phyloP scores from a whole-genome alignment of 2,797 vertebrate genomes.

The Sebastes miniatus region DNA sequence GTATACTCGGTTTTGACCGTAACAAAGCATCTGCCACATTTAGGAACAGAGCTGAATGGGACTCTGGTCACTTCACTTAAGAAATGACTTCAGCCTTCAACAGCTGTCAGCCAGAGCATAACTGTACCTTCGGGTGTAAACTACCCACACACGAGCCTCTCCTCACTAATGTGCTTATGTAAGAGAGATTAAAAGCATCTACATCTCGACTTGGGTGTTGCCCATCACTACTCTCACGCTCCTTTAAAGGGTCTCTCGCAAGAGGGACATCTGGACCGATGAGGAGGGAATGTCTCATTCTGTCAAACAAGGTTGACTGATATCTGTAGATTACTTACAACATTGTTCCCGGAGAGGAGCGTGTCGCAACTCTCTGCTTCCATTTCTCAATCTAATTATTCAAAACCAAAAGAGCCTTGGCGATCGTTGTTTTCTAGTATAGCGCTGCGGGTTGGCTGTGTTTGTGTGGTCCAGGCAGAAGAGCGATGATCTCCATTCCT shows the following conservation, averaged over 20 bases:
- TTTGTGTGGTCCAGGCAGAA: constrained; percentile 39
- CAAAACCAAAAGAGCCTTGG: background rate
- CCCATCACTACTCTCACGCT: constrained; percentile 43
- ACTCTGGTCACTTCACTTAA: constrained; percentile 6
- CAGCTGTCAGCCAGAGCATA: constrained; percentile 37
- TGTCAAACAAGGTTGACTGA: constrained; percentile 66
- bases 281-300: constrained; percentile 28
- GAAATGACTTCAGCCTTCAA: constrained; percentile 6
- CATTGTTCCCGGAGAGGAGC: background rate
- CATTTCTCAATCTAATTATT: constrained; percentile 18
- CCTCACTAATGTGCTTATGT: constrained; percentile 54
- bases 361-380: constrained; percentile 22
- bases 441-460: background rate
- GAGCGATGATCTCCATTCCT: constrained; percentile 65
- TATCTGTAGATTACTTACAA: constrained; percentile 43
- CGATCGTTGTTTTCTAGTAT: background rate
- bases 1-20: too few relatives aligned
- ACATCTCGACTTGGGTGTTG: constrained; percentile 49
- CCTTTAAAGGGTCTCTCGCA: constrained; percentile 25
- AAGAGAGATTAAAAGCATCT: constrained; percentile 54
- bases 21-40: constrained; percentile 1
- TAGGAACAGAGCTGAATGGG: background rate
- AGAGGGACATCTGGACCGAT: constrained; percentile 47
- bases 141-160: constrained; percentile 30
- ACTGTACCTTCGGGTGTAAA: constrained; percentile 34